Base-by-base conservation (phyloP, 2,888 invertebrate genomes). In the Arrhopalites spinosus region DNA sequence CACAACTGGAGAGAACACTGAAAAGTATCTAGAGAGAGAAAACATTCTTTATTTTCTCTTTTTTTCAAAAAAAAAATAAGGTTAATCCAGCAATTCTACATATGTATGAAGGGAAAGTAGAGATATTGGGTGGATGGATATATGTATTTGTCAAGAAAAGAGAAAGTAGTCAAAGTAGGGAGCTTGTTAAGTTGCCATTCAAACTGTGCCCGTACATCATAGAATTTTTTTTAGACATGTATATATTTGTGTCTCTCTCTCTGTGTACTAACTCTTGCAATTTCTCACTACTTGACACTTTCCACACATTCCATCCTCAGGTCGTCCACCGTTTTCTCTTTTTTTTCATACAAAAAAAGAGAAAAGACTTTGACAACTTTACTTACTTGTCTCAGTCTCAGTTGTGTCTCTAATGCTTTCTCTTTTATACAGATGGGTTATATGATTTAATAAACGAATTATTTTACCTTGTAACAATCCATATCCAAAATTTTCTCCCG, bases 11-110 rank as follows among this genome's bases (percentile, higher is more conserved):
- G 36, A 7, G 36, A 36, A 36, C 36, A 36, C 11, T 3, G 36
- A 36, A 36, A 11, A 36, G 36, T n/a, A n/a, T n/a, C n/a, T n/a
- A 36, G 36, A 36, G 36, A 36, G 36, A 36, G 36, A 36, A 36
- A 36, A 36, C 36, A 36, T 36, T 36, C 11, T 7, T 36, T 36
- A 7, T 36, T 36, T 36, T 36, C 5, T 36, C 3, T 36, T 36
- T 36, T 36, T 36, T 36, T 36, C 5, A 36, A 11, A 36, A 36
- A 36, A 36, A 36, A n/a, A n/a, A n/a, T n/a, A n/a, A 23, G 59
- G 23, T 59, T 59, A 23, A 59, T 59, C 59, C 59, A 59, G 59
- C 59, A 59, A 59, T 59, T 59, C 59, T 59, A n/a, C n/a, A n/a
- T n/a, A n/a, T n/a, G 59, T 59, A 20, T 36, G 36, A 36, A 23